These are phyloP conservation scores for Naso thynnoides DNA, from an alignment of 2,797 vertebrate species.

Conservation along the genomic window DNA sequence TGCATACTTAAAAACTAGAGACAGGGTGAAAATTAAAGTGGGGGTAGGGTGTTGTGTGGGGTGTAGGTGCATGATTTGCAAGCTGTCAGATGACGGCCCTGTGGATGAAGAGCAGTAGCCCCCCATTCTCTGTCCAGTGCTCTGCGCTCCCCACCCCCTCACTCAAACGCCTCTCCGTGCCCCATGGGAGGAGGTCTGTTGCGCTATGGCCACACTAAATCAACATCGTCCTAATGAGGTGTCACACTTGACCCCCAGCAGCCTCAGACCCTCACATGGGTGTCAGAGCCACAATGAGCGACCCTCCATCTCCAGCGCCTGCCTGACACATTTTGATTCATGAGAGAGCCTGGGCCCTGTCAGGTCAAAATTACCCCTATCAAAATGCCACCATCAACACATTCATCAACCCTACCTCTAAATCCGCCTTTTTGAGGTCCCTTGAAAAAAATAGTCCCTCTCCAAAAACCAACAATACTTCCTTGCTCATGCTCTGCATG, in stretches of 20 bases:
- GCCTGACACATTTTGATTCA: conserved; percentile 94
- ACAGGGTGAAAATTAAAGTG: conserved; percentile 40
- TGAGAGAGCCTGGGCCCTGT: conserved; percentile 89
- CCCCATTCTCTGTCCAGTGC: conserved; percentile 79
- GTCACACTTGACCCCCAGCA: conserved; percentile 92
- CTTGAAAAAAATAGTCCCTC: conserved; percentile 43
- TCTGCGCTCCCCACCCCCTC: conserved; percentile 70
- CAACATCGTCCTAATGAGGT: conserved; percentile 92
- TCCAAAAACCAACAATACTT: conserved; percentile 59
- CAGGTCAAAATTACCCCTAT: conserved; percentile 91
- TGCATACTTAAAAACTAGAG: conserved; percentile 42
- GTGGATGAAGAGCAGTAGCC: conserved; percentile 76
- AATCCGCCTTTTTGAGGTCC: conserved; percentile 55
- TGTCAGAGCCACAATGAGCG: conserved; percentile 90
- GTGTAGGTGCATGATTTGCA: conserved; percentile 76
- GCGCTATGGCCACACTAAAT: conserved; percentile 89
- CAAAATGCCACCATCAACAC: conserved; percentile 88
- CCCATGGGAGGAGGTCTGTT: conserved; percentile 87
- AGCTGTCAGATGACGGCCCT: conserved; percentile 75
- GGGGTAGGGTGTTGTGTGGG: conserved; percentile 30
- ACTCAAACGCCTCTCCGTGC: conserved; percentile 74
- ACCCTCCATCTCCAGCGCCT: conserved; percentile 88
- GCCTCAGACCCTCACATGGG: conserved; percentile 86
- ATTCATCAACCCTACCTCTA: conserved; percentile 86
- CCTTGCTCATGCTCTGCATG: conserved; percentile 25